Evolutionary conservation across 2,888 invertebrate species (phyloP).

Genomic region (Drosophila phalerata): DNA sequence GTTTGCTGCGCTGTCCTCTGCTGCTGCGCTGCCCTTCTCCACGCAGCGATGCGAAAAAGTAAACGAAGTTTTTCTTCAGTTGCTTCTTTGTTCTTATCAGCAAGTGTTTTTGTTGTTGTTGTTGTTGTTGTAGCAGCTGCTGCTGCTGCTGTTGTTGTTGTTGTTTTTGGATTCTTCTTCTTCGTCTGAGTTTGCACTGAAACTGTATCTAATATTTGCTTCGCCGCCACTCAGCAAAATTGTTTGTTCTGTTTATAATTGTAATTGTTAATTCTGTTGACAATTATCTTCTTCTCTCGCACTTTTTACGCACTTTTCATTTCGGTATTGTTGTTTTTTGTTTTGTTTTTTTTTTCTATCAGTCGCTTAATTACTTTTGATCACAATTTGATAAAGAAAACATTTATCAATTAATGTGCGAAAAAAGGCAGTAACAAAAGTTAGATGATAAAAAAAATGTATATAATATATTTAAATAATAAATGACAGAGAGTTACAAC

Average conservation of each 20-base stretch:
- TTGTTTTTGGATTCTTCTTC: slow-evolving; percentile 32
- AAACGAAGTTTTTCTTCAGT: slow-evolving; percentile 22
- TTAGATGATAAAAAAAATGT: slow-evolving; percentile 18
- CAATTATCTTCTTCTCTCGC: slow-evolving; percentile 57
- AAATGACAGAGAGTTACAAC: slow-evolving; percentile 36
- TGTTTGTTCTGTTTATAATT: slow-evolving; percentile 59
- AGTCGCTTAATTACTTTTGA: slow-evolving; percentile 71
- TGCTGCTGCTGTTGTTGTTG: slow-evolving; percentile 31
- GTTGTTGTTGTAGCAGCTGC: too few relatives aligned
- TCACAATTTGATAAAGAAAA: slow-evolving; percentile 69
- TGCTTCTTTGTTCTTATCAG: slow-evolving; percentile 44
- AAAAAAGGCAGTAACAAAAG: slow-evolving; percentile 50
- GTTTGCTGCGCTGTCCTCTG: slow-evolving; percentile 19
- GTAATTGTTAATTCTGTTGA: slow-evolving; percentile 68
- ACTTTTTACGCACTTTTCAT: slow-evolving; percentile 58
- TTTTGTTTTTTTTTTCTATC: slow-evolving; percentile 30
- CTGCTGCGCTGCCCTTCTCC: slow-evolving; percentile 8
- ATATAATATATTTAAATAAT: slow-evolving; percentile 25
- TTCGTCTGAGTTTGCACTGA: slow-evolving; percentile 7
- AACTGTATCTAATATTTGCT: slow-evolving; percentile 16
- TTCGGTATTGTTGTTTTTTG: slow-evolving; percentile 36
- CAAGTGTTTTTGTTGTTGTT: slow-evolving; percentile 15
- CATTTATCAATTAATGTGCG: slow-evolving; percentile 79
- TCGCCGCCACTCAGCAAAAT: slow-evolving; percentile 59
- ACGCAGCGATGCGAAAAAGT: slow-evolving; percentile 1